phyloP scores from a whole-genome alignment of 2,888 invertebrate species.

The Nomada ferruginata region DNA sequence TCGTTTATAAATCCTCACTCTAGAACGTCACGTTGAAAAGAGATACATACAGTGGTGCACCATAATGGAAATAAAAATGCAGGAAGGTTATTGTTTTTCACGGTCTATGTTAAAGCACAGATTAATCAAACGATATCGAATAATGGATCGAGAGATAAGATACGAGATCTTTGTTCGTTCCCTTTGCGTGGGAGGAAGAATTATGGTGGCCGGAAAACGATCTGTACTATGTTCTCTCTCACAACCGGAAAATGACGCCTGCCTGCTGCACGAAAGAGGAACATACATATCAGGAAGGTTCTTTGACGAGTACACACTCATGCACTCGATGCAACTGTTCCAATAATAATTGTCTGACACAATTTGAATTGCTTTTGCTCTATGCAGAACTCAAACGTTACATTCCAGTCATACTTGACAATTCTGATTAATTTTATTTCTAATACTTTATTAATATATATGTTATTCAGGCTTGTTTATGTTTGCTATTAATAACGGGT shows the following conservation, averaged over 20 bases:
- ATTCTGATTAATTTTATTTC: no score
- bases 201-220: slow-evolving; percentile 53
- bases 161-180: slow-evolving; percentile 29
- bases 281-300: slow-evolving; percentile 12
- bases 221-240: slow-evolving; percentile 53
- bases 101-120: not conserved
- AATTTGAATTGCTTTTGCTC: not conserved
- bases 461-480: no score
- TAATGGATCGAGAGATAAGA: slow-evolving; percentile 11
- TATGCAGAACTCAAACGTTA: no score
- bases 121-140: not conserved
- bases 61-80: not conserved
- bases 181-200: slow-evolving; percentile 18
- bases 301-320: slow-evolving; percentile 6
- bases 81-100: not conserved
- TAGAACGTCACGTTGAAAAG: not conserved
- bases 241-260: slow-evolving; percentile 57
- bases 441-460: no score
- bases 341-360: not conserved
- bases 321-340: not conserved
- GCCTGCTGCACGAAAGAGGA: slow-evolving; percentile 28
- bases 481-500: no score
- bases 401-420: no score
- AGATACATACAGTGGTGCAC: not conserved
- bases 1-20: no score